phyloP scores from a whole-genome alignment of 2,888 invertebrate species.

The Sminthurinus aureus region DNA sequence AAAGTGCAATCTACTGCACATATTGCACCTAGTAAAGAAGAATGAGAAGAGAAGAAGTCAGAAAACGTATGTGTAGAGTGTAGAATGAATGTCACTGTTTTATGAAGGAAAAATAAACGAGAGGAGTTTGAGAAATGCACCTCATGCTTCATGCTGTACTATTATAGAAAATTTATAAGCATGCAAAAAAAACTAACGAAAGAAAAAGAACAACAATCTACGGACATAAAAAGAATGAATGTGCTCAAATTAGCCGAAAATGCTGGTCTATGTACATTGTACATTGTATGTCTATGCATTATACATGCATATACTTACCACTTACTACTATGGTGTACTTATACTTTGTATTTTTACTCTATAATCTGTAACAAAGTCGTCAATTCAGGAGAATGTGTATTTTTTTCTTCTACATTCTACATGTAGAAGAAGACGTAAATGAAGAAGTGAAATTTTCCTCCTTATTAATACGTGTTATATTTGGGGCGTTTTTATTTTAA shows the following conservation, averaged over 20 bases:
- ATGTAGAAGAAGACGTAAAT: neutral
- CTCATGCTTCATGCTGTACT: too few species aligned
- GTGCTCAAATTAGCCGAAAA: constrained; percentile 10
- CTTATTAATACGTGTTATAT: neutral
- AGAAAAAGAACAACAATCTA: neutral
- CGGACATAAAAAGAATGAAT: constrained; percentile 7
- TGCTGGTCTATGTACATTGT: neutral
- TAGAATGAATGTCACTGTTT: neutral
- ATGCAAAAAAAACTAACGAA: neutral
- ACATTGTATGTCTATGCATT: too few species aligned
- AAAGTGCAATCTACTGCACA: constrained; percentile 7
- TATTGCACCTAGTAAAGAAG: neutral
- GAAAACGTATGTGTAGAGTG: too few species aligned
- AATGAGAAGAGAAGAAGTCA: too few species aligned
- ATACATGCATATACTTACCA: too few species aligned
- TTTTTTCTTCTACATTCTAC: neutral
- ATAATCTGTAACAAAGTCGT: constrained; percentile 16
- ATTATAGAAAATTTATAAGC: neutral
- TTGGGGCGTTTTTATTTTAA: neutral
- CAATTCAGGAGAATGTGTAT: neutral
- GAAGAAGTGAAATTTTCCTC: neutral
- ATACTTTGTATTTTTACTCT: neutral
- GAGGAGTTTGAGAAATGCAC: neutral
- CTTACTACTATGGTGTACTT: too few species aligned
- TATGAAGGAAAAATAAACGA: constrained; percentile 7